These are phyloP conservation scores for Cygnus atratus DNA, from an alignment of 2,113 vertebrate species.

Conservation along the genomic window DNA sequence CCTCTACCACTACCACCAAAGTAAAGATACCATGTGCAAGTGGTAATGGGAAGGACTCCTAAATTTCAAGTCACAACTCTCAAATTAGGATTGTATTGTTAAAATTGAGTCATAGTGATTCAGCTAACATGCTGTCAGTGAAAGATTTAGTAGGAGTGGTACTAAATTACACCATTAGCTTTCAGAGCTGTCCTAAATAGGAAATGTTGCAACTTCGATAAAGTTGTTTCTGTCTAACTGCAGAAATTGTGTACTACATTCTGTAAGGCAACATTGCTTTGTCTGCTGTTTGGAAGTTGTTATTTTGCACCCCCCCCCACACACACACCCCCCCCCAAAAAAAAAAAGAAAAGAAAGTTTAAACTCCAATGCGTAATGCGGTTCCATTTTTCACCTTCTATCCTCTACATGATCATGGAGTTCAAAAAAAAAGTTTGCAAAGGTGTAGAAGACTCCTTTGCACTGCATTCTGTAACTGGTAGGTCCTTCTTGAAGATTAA, in stretches of 20 bases:
- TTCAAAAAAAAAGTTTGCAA: not conserved
- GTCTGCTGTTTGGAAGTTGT: not conserved
- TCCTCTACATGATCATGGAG: not conserved
- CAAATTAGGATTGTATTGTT: not conserved
- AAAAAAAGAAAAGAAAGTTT: not conserved
- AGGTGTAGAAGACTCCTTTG: not conserved
- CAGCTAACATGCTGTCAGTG: not conserved
- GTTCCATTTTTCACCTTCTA: not conserved
- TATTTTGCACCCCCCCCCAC: not conserved
- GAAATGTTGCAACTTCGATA: not conserved
- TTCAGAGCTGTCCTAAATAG: not conserved
- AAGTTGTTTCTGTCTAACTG: not conserved
- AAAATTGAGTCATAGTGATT: slow-evolving; percentile 4
- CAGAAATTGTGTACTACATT: not conserved
- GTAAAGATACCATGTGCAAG: not conserved
- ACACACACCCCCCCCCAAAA: too few relatives aligned
- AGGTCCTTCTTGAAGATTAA: not conserved
- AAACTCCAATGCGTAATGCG: not conserved
- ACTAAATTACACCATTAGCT: not conserved
- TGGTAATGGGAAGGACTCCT: not conserved
- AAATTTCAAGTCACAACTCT: not conserved
- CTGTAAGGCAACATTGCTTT: not conserved
- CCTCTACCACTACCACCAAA: not conserved
- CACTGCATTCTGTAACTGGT: not conserved
- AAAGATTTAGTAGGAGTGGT: not conserved